Conservation (phyloP, 2,113 vertebrate genomes). For the Lichenostomus cassidix region DNA sequence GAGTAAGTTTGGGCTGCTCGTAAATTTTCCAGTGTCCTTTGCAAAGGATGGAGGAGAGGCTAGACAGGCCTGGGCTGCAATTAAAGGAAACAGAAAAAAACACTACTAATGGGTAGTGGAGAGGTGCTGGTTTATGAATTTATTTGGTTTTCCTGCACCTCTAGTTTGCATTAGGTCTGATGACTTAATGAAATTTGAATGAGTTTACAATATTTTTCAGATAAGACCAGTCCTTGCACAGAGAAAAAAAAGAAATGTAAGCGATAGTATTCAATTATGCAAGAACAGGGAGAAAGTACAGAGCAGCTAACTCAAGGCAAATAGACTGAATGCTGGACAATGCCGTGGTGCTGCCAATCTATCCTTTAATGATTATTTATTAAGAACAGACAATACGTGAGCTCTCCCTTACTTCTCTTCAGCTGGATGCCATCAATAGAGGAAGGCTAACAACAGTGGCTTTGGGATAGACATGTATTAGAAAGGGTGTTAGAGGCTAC, state of each 20-base stretch:
- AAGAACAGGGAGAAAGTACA: constrained; percentile 5
- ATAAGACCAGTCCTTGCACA: neutral
- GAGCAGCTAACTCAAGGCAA: constrained; percentile 1
- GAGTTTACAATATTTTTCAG: constrained; percentile 24
- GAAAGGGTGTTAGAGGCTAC: neutral
- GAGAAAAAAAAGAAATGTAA: neutral
- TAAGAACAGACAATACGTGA: neutral
- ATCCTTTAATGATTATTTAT: constrained; percentile 42
- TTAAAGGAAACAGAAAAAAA: neutral
- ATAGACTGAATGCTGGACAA: neutral
- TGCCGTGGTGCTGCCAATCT: neutral
- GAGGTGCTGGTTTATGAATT: neutral
- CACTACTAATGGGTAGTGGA: neutral
- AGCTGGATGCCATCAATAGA: neutral
- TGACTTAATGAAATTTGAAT: constrained; percentile 38
- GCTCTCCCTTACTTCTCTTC: neutral
- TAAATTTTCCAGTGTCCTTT: neutral
- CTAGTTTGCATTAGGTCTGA: neutral
- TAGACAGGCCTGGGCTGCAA: neutral
- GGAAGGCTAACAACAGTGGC: neutral
- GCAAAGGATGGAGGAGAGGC: neutral
- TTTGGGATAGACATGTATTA: neutral
- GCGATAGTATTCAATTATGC: constrained; percentile 9
- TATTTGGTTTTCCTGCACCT: neutral
- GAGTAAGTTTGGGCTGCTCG: neutral